Evolutionary conservation across 2,888 invertebrate species (phyloP).

Genomic region (Andrena haemorrhoa): DNA sequence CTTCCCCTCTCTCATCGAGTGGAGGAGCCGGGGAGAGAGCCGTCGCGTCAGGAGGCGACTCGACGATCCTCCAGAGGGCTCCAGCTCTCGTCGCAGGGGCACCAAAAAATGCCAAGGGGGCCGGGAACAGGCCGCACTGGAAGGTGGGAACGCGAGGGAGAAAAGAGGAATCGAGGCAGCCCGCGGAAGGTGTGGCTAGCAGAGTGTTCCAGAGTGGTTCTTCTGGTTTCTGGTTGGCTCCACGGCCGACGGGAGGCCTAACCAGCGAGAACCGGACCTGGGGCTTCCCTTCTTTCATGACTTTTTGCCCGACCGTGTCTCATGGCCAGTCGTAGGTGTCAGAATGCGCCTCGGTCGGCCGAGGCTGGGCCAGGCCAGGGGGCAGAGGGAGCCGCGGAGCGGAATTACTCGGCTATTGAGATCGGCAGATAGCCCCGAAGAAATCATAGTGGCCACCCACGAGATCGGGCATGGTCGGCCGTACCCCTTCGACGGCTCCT

Average conservation of each 20-base stretch:
- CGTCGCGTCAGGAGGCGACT: constrained; percentile 31
- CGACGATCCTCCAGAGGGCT: constrained; percentile 78
- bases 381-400: constrained; percentile 65
- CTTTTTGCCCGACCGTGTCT: constrained; percentile 71
- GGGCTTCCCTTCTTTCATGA: constrained; percentile 65
- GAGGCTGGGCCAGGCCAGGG: constrained; percentile 55
- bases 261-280: constrained; percentile 72
- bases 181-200: constrained; percentile 83
- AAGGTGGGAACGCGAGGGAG: constrained; percentile 64
- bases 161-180: constrained; percentile 74
- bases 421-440: constrained; percentile 81
- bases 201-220: constrained; percentile 80
- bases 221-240: constrained; percentile 83
- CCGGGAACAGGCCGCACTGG: constrained; percentile 53
- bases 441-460: constrained; percentile 84
- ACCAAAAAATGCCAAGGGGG: constrained; percentile 68
- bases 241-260: constrained; percentile 82
- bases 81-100: constrained; percentile 77
- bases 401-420: constrained; percentile 83
- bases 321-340: constrained; percentile 81
- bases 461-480: constrained; percentile 65
- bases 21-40: neutral
- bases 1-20: constrained; percentile 18
- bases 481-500: constrained; percentile 32
- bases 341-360: constrained; percentile 75